Conservation (phyloP, 2,113 vertebrate genomes). For the human region GRCh38 chr1:81933001-81933500, state of each 20-base stretch:
- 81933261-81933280: background rate
- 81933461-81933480: background rate
- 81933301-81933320: background rate
- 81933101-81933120: background rate
- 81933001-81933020: background rate
- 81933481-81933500: constrained; percentile 4
- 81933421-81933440: background rate
- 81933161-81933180: background rate
- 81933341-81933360: background rate
- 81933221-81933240: background rate
- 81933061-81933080: background rate
- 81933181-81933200: background rate
- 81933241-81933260: background rate
- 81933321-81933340: background rate
- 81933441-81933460: background rate
- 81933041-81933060: background rate
- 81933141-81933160: background rate
- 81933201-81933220: background rate
- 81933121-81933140: background rate
- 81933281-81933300: background rate
- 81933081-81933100: background rate
- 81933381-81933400: background rate
- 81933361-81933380: background rate
- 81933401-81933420: background rate
- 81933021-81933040: background rate